Percentiles rank a stretch among this genome's conserved stretches.
These are phyloP conservation scores for Melanotaenia parkinsoni DNA, from an alignment of 2,797 vertebrate genomes.

Conservation along the genomic window DNA sequence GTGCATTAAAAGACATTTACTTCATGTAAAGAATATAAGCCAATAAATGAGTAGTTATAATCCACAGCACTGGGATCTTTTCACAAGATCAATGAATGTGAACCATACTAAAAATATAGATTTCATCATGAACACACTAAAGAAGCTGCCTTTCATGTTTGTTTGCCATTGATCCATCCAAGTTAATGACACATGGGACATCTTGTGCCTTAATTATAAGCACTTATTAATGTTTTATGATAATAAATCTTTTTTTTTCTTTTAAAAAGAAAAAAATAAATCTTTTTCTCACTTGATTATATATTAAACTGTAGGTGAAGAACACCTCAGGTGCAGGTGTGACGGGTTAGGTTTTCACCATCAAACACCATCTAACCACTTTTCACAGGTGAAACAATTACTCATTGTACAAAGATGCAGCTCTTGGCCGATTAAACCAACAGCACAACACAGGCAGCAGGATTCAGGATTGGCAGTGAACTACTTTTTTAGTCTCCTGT, in stretches of 20 bases:
- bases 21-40: not conserved
- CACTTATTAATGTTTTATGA: slow-evolving; percentile 5
- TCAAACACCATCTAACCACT: too few species aligned
- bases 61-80: not conserved
- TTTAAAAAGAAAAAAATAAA: not conserved
- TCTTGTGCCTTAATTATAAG: not conserved
- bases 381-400: too few species aligned
- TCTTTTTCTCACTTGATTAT: not conserved
- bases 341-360: not conserved
- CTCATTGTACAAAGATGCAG: too few species aligned
- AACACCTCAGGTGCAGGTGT: slow-evolving; percentile 2
- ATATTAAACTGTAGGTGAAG: slow-evolving; percentile 18
- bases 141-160: slow-evolving; percentile 15
- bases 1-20: not conserved
- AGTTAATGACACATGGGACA: slow-evolving; percentile 3
- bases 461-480: too few species aligned
- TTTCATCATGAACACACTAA: not conserved
- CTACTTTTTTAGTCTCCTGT: not conserved
- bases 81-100: too few species aligned
- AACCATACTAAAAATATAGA: too few species aligned
- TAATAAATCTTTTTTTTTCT: not conserved
- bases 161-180: not conserved
- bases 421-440: too few species aligned
- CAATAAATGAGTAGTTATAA: not conserved
- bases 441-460: too few species aligned